Percentiles rank a stretch among this genome's conserved stretches.
These are phyloP conservation scores for Uropetala carovei DNA, from an alignment of 2,888 invertebrate species.

Conservation along the genomic window DNA sequence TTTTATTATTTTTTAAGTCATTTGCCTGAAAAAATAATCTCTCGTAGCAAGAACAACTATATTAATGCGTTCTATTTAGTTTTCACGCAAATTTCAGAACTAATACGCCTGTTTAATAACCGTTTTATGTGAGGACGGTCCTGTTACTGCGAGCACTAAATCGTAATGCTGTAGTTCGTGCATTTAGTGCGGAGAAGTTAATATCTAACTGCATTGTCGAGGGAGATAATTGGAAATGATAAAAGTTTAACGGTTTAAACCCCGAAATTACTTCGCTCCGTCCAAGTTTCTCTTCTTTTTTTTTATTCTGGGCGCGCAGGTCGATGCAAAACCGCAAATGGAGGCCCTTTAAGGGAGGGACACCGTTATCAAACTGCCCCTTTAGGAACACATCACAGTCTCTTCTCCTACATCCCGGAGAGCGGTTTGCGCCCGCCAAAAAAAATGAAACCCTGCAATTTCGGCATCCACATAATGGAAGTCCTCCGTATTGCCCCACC, in stretches of 20 bases:
- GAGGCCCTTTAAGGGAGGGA: not conserved
- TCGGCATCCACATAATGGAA: conserved; percentile 2
- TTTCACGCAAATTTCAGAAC: no score
- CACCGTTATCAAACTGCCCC: not conserved
- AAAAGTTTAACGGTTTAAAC: conserved; percentile 3
- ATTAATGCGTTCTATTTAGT: no score
- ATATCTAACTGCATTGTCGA: not conserved
- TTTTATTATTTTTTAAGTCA: no score
- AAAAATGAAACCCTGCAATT: conserved; percentile 48
- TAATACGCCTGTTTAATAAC: no score
- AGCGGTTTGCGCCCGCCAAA: not conserved
- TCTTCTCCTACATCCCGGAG: not conserved
- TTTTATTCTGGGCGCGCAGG: not conserved
- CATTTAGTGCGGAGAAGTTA: not conserved
- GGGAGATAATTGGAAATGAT: not conserved
- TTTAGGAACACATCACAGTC: not conserved
- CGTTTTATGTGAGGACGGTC: no score
- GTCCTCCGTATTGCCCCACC: not conserved
- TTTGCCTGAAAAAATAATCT: no score
- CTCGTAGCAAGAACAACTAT: no score
- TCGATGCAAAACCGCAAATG: conserved; percentile 5
- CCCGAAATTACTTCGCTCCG: not conserved
- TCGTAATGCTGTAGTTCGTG: no score
- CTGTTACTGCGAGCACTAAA: no score
- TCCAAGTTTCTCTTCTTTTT: not conserved